Conservation (phyloP, 2,797 vertebrate genomes). For the Etheostoma perlongum region DNA sequence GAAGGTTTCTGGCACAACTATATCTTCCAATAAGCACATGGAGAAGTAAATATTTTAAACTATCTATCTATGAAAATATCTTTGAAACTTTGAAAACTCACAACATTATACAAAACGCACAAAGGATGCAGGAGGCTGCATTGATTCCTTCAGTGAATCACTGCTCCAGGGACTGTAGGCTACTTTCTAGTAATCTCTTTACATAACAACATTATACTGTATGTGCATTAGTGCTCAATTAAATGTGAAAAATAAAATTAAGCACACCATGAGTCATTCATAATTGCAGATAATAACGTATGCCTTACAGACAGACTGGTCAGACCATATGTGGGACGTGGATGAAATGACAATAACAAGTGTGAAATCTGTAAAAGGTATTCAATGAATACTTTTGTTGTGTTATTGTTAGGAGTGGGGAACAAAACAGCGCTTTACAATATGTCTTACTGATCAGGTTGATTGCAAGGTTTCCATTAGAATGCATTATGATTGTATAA, state of each 20-base stretch:
- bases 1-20: not conserved
- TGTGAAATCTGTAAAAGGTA: not conserved
- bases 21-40: not conserved
- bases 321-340: not conserved
- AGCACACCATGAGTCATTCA: not conserved
- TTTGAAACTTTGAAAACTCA: not conserved
- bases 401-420: not conserved
- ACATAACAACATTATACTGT: not conserved
- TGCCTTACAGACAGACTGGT: not conserved
- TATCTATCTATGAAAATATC: too few relatives aligned
- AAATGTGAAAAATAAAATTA: conserved; percentile 18
- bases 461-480: not conserved
- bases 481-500: not conserved
- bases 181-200: conserved; percentile 5
- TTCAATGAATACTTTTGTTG: not conserved
- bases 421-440: not conserved
- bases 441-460: not conserved
- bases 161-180: not conserved
- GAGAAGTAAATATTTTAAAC: not conserved
- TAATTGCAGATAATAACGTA: conserved; percentile 10
- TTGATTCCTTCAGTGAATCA: not conserved
- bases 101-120: conserved; percentile 9
- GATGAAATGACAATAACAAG: not conserved
- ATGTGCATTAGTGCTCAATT: conserved; percentile 13
- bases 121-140: too few relatives aligned